phyloP scores from a whole-genome alignment of 2,113 vertebrate genomes.

The Cyanistes caeruleus region DNA sequence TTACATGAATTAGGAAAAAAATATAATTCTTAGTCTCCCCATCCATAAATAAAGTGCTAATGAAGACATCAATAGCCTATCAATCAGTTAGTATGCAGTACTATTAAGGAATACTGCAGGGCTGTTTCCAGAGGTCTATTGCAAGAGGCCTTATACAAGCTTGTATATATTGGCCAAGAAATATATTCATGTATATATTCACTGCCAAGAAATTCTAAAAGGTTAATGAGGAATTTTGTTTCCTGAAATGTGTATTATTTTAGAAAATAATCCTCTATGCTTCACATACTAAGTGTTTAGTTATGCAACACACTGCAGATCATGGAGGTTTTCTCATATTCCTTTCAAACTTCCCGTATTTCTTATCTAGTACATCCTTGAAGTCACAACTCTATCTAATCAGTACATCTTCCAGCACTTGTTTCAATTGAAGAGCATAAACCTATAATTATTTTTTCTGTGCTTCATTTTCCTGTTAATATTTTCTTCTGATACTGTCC shows the following conservation, averaged over 20 bases:
- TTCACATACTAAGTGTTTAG: background rate
- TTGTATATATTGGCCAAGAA: background rate
- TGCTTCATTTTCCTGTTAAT: background rate
- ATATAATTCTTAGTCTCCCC: background rate
- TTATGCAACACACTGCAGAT: background rate
- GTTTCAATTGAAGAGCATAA: background rate
- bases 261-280: background rate
- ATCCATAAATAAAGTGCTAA: background rate
- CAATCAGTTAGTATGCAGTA: background rate
- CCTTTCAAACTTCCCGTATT: background rate
- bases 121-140: background rate
- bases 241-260: background rate
- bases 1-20: background rate
- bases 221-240: background rate
- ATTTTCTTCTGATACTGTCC: background rate
- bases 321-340: background rate
- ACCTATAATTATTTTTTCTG: background rate
- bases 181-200: too few species aligned
- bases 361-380: background rate
- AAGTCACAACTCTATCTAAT: background rate
- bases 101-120: background rate
- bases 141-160: background rate
- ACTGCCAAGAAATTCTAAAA: background rate
- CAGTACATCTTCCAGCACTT: background rate
- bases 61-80: background rate